phyloP scores from a whole-genome alignment of 2,113 vertebrate genomes.

The Alexandromys fortis region DNA sequence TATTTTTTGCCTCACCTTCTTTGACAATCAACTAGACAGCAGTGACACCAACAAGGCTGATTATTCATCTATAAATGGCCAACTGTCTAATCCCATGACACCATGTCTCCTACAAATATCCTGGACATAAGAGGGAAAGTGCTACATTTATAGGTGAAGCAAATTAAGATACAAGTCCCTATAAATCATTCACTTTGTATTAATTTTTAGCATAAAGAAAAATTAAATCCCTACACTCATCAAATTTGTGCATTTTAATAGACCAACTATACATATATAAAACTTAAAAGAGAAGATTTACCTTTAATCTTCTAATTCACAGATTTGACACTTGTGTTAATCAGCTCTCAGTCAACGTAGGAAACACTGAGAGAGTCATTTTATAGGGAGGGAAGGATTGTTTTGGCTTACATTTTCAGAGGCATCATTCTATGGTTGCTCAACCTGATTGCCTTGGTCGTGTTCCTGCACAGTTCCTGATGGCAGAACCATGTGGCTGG shows the following conservation, averaged over 20 bases:
- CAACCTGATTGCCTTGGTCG: neutral
- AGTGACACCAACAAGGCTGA: neutral
- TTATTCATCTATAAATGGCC: neutral
- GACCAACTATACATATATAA: neutral
- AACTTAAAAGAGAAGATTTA: constrained; percentile 4
- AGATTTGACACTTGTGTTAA: neutral
- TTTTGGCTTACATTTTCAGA: neutral
- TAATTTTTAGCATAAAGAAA: constrained; percentile 23
- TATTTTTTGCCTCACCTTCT: neutral
- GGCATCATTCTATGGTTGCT: neutral
- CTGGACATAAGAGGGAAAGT: neutral
- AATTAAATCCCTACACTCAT: neutral
- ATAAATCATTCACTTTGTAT: neutral
- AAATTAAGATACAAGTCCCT: neutral
- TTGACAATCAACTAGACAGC: neutral
- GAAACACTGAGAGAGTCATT: neutral
- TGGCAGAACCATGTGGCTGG: neutral
- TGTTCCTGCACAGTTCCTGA: neutral
- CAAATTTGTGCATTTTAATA: neutral
- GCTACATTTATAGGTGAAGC: neutral
- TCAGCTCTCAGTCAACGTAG: neutral
- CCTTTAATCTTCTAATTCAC: neutral
- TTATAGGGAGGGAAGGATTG: no score
- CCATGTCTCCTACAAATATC: neutral
- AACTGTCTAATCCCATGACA: neutral